Evolutionary conservation across 2,888 invertebrate species (phyloP).

Genomic region (Latrodectus elegans): DNA sequence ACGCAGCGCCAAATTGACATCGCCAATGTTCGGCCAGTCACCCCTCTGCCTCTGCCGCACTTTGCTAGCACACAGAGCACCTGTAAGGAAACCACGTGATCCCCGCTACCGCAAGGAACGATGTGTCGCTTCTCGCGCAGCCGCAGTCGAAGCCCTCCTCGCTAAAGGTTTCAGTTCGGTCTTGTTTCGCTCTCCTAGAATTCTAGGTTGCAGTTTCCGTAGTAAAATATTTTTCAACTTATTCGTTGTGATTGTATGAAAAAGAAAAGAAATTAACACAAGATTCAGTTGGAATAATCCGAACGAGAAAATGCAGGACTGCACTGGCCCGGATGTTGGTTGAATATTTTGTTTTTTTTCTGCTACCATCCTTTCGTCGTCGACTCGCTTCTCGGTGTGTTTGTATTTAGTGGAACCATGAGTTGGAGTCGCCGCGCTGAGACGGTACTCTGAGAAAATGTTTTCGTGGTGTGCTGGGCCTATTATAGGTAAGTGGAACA

Average conservation of each 20-base stretch:
- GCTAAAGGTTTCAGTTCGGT: neutral
- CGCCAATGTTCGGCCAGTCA: conserved; percentile 58
- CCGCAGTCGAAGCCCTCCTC: conserved; percentile 40
- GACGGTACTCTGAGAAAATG: conserved; percentile 43
- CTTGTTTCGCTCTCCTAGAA: conserved; percentile 29
- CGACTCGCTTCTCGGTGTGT: conserved; percentile 30
- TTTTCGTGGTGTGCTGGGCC: conserved; percentile 62
- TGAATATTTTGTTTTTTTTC: conserved; percentile 45
- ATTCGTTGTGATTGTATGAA: neutral
- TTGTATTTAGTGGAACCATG: conserved; percentile 34
- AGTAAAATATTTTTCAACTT: neutral
- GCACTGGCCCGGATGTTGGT: conserved; percentile 61
- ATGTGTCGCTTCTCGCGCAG: conserved; percentile 43
- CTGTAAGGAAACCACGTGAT: conserved; percentile 65
- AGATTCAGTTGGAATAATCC: conserved; percentile 1
- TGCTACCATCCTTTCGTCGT: conserved; percentile 17
- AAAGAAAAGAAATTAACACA: neutral
- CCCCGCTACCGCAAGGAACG: conserved; percentile 60
- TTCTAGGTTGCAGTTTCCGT: neutral
- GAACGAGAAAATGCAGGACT: conserved; percentile 53
- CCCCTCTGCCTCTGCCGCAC: conserved; percentile 53
- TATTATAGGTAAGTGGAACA: conserved; percentile 38
- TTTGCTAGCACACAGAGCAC: conserved; percentile 56
- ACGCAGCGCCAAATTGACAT: conserved; percentile 41
- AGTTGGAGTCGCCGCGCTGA: conserved; percentile 22